Conservation (phyloP, 2,797 vertebrate genomes). For the Neosilurus mollespiculum region DNA sequence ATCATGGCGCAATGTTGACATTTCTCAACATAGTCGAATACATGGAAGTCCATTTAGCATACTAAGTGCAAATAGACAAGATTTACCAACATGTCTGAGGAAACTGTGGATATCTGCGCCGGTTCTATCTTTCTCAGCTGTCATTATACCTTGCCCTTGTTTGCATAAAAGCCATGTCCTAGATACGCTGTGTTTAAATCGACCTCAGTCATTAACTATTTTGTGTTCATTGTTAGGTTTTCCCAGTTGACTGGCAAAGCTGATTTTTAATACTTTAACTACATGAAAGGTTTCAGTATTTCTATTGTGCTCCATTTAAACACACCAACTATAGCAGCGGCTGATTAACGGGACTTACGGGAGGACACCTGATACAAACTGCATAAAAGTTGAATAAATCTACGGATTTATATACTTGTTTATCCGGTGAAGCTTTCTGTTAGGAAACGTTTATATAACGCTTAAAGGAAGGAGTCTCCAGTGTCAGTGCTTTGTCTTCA, state of each 20-base stretch:
- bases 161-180: not conserved
- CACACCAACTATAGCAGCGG: no score
- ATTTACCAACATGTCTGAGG: not conserved
- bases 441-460: not conserved
- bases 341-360: not conserved
- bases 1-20: not conserved
- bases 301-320: not conserved
- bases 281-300: not conserved
- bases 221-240: not conserved
- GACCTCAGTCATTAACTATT: not conserved
- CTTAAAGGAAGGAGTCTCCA: not conserved
- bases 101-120: not conserved
- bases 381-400: not conserved
- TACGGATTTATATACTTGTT: not conserved
- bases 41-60: not conserved
- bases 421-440: not conserved
- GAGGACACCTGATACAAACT: no score
- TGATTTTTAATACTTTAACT: no score
- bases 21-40: not conserved
- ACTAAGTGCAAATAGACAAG: not conserved
- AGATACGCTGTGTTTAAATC: not conserved
- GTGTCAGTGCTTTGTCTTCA: not conserved
- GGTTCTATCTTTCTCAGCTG: not conserved
- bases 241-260: not conserved
- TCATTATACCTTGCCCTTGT: not conserved